Base-by-base conservation (phyloP, 1,140 invertebrate species). In the Sminthurides bifidus region DNA sequence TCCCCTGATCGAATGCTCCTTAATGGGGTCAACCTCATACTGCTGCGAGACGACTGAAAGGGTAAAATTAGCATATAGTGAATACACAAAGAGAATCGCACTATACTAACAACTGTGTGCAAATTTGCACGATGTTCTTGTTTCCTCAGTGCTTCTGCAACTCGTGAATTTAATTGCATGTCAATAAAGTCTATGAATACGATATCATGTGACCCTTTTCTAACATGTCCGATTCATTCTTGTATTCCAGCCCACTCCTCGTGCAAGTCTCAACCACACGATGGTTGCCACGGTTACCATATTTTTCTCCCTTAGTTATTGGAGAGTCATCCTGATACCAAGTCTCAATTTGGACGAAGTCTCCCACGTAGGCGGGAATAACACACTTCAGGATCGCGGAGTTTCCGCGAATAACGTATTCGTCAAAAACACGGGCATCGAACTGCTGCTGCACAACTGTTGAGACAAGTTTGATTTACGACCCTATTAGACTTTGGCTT, bases 351-450 rank as follows among this genome's bases (percentile, higher is more conserved):
- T 79, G 79, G 30, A 89, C 78, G 71, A 87, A 85, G 61, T 87
- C 81, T 46, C 80, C 77, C 54, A 87, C 78, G 63, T 82, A 81
- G 54, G 83, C 85, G 17, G 91, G 92, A 65, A 94, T 87, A 68
- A 85, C 82, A 75, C 91, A 94, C 70, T 89, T 90, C 44, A 95
- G 75, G 62, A 94, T 81, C n/a, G 89, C 90, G 41, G 87, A 84
- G 72, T 93, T 92, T 48, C 89, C 89, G 69, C 84, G 81, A 66
- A 92, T 92, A 5, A 90, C 88, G 73, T 91, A 92, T 61, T 91
- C 88, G 71, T 92, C 90, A 75, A 87, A 85, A 65, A 90, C 87
- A 72, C 91, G 86, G 17, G 84, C 87, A 65, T 88, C 82, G 73
- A 90, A 92, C 67, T 81, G 79, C 72, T 92, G 87, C 63, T 85